Evolutionary conservation across 2,113 vertebrate genomes (phyloP), one percentile per base, ranked within the genome.

Genomic region (Pollimyrus isidori): DNA sequence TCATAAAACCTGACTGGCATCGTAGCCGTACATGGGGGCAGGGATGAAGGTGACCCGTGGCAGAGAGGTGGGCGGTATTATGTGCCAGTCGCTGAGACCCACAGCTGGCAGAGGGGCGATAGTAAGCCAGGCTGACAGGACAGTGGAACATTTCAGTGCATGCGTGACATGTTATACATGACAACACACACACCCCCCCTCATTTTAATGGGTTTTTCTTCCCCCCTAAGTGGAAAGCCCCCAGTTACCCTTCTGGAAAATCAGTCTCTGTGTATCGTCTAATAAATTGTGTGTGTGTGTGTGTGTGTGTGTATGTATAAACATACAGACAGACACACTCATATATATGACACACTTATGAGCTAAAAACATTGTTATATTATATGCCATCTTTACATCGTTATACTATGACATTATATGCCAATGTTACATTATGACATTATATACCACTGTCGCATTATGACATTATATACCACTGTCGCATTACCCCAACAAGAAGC

Each of bases 21-120:
- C 86, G 50, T 92, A 91, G 3, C 11, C 49, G 91, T 90, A 91
- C 82, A 91, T 90, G 84, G 85, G 48, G 46, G 58, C 88, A 45
- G 46, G 56, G 89, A 56, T 89, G 90, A 92, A 93, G 92, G 92
- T 93, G 94, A 89, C 94, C 93, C 93, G 88, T 23, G 65, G 45
- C 62, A 82, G 80, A 87, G 53, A 46, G 45, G 21, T 26, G 3
- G 86, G 11, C 88, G 89, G 84, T 58, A 89, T 92, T 88, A 30
- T 35, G 15, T 84, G 88, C 88, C 90, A 92, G 45, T 49, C 53
- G 87, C 73, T 76, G 45, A 3, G 21, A 30, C 58, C 52, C 19
- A 85, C 88, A 39, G 89, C 52, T 2, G 26, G 87, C 53, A 56
- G 4, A 26, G 62, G n/a, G 62, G 11, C 2, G 4, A 19, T 7